Percentiles rank a stretch among this genome's conserved stretches.
phyloP scores from a whole-genome alignment of 1,140 invertebrate genomes.

The Eueides isabella region DNA sequence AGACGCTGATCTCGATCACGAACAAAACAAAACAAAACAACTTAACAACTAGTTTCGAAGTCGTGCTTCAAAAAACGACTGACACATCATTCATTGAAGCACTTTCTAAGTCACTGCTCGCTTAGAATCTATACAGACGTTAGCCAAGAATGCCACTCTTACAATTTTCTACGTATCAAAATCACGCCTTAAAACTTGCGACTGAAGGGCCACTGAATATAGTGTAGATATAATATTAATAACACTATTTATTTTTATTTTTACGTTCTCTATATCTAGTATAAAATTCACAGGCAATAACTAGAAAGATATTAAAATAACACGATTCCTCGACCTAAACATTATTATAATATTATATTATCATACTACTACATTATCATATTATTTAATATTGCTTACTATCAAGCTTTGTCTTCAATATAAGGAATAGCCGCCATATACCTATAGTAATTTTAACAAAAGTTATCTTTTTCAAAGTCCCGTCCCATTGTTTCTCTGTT shows the following conservation, averaged over 20 bases:
- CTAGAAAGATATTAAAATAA: too few relatives aligned
- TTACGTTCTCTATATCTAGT: too few relatives aligned
- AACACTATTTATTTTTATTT: too few relatives aligned
- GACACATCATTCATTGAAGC: slow-evolving; percentile 33
- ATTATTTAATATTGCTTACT: neutral
- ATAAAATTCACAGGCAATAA: too few relatives aligned
- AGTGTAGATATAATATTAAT: too few relatives aligned
- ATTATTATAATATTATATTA: neutral
- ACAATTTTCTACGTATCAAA: neutral
- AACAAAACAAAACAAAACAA: slow-evolving; percentile 35
- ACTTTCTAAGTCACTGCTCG: slow-evolving; percentile 34
- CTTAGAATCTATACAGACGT: slow-evolving; percentile 21
- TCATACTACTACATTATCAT: neutral
- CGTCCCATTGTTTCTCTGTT: slow-evolving; percentile 48
- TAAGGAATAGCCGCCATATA: slow-evolving; percentile 3
- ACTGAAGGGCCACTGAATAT: too few relatives aligned
- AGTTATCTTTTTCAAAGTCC: slow-evolving; percentile 35
- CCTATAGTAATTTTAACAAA: slow-evolving; percentile 18
- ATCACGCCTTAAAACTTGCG: neutral
- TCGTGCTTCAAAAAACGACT: slow-evolving; percentile 38
- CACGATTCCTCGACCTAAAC: too few relatives aligned
- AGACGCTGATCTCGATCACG: slow-evolving; percentile 30
- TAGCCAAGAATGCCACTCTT: slow-evolving; percentile 7
- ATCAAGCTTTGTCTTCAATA: neutral
- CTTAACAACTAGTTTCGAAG: slow-evolving; percentile 30